Percentiles rank a stretch among this genome's conserved stretches.
Evolutionary conservation across 2,113 vertebrate species (phyloP).

Genomic region (Ophiodon elongatus): DNA sequence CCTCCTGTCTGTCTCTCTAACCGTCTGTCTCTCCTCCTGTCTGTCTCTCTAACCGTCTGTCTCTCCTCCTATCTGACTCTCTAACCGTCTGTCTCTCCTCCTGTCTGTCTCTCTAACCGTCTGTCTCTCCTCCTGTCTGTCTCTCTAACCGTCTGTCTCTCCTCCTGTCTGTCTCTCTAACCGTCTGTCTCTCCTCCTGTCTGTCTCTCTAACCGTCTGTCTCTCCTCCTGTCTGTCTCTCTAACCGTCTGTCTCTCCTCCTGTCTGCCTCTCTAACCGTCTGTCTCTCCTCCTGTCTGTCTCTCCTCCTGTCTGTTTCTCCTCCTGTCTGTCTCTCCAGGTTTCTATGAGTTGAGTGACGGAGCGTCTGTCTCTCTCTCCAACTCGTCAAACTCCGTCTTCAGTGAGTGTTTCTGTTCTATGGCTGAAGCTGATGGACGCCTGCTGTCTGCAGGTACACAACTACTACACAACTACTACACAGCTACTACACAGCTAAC

Average conservation of each 20-base stretch:
- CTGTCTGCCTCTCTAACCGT: not conserved
- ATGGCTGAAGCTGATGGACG: constrained; percentile 28
- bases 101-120: no score
- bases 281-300: not conserved
- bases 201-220: not conserved
- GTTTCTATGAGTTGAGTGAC: constrained; percentile 97
- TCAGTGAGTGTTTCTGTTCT: constrained; percentile 87
- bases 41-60: no score
- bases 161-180: constrained; percentile 13
- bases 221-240: not conserved
- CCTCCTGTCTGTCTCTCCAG: constrained; percentile 73
- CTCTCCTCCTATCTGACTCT: not conserved
- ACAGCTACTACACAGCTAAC: not conserved
- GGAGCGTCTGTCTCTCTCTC: constrained; percentile 93
- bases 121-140: not conserved
- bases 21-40: not conserved
- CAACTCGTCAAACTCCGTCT: constrained; percentile 97
- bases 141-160: not conserved
- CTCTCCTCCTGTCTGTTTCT: not conserved
- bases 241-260: not conserved
- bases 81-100: no score
- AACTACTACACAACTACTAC: not conserved
- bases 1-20: not conserved
- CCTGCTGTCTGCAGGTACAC: constrained; percentile 37
- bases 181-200: not conserved